phyloP scores from a whole-genome alignment of 2,888 invertebrate species.

The Ophraella communa region DNA sequence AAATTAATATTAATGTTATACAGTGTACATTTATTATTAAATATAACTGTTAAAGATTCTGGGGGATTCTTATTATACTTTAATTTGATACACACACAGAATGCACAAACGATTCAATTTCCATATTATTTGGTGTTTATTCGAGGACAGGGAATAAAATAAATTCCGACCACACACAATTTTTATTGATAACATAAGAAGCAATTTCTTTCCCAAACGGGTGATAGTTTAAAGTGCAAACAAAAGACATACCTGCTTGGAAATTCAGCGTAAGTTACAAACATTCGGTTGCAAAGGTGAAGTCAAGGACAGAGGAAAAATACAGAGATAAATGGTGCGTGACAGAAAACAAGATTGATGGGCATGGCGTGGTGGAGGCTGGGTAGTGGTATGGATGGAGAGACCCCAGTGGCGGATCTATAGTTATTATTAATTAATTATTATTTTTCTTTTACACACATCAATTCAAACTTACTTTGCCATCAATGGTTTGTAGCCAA shows the following conservation, averaged over 20 bases:
- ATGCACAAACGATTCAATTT: neutral
- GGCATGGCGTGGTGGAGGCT: slow-evolving; percentile 45
- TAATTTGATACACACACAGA: neutral
- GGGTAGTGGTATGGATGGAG: slow-evolving; percentile 33
- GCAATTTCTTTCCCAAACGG: slow-evolving; percentile 36
- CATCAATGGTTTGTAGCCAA: too few species aligned
- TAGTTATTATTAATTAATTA: neutral
- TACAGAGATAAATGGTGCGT: slow-evolving; percentile 60
- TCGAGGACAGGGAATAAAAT: neutral
- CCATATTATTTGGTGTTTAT: neutral
- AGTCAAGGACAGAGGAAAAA: slow-evolving; percentile 55
- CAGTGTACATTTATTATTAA: too few species aligned
- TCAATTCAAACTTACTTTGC: too few species aligned
- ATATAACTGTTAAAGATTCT: too few species aligned
- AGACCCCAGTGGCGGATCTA: slow-evolving; percentile 8
- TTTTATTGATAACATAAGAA: slow-evolving; percentile 28
- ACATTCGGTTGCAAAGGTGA: slow-evolving; percentile 51
- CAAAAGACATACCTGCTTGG: slow-evolving; percentile 45
- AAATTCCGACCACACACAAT: slow-evolving; percentile 16
- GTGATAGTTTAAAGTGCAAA: slow-evolving; percentile 44
- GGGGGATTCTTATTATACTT: neutral
- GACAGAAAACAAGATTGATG: slow-evolving; percentile 60
- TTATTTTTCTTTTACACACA: neutral
- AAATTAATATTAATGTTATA: too few species aligned
- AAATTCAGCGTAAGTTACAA: slow-evolving; percentile 44